Evolutionary conservation across 1,140 invertebrate species (phyloP).

Genomic region (Saccostrea echinata): DNA sequence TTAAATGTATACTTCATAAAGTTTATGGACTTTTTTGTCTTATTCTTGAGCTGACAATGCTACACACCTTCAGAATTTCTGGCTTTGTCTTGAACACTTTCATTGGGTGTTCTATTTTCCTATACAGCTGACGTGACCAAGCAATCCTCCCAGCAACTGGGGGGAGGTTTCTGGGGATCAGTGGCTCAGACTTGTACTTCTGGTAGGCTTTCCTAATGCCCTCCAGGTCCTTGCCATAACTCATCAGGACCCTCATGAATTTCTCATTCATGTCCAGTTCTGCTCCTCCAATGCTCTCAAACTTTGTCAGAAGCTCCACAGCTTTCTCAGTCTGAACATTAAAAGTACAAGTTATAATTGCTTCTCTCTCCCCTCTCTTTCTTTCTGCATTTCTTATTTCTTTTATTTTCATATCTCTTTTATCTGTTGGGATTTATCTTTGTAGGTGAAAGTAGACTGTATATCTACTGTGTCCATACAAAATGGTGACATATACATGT

Average conservation of each 20-base stretch:
- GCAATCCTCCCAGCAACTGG: slow-evolving; percentile 80
- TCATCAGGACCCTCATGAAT: slow-evolving; percentile 89
- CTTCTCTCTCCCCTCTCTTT: not conserved
- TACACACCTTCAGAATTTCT: slow-evolving; percentile 76
- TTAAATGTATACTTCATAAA: not conserved
- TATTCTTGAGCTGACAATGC: not conserved
- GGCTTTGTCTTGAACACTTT: slow-evolving; percentile 82
- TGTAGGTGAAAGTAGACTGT: not conserved
- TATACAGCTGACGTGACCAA: slow-evolving; percentile 81
- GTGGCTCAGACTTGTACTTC: slow-evolving; percentile 79
- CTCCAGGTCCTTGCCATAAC: slow-evolving; percentile 92
- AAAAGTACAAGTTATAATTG: not conserved
- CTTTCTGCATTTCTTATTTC: not conserved
- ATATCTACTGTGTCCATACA: not conserved
- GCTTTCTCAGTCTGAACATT: slow-evolving; percentile 78
- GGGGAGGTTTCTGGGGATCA: slow-evolving; percentile 79
- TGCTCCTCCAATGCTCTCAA: slow-evolving; percentile 77
- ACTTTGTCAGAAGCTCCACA: slow-evolving; percentile 78
- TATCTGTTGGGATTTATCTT: not conserved
- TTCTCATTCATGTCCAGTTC: slow-evolving; percentile 85
- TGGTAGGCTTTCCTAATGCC: slow-evolving; percentile 86
- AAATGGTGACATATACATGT: too few species aligned
- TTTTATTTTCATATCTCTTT: not conserved
- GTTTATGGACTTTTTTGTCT: not conserved
- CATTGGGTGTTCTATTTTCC: slow-evolving; percentile 81